phyloP scores from a whole-genome alignment of 2,797 vertebrate genomes.

The Manis pentadactyla region DNA sequence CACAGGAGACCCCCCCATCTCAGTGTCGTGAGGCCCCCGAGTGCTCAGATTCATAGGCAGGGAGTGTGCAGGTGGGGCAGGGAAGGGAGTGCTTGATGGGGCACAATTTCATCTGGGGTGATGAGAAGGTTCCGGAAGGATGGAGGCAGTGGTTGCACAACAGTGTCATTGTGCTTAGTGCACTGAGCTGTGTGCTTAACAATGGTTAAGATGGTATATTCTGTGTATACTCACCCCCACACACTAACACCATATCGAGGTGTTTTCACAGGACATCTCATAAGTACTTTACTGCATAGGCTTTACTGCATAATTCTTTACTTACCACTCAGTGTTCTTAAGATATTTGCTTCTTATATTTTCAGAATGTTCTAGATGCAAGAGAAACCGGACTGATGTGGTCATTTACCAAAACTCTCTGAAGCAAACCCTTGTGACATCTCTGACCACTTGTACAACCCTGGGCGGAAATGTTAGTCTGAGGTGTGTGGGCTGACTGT shows the following conservation, averaged over 20 bases:
- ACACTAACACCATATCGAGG: not conserved
- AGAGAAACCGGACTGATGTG: not conserved
- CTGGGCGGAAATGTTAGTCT: constrained; percentile 30
- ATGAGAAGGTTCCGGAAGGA: not conserved
- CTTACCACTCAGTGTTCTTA: not conserved
- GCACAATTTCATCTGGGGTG: not conserved
- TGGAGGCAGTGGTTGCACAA: not conserved
- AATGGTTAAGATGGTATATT: not conserved
- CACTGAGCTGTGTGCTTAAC: not conserved
- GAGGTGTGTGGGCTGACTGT: too few species aligned
- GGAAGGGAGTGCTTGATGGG: not conserved
- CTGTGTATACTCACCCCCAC: not conserved
- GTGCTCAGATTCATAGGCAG: not conserved
- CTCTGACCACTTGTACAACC: not conserved
- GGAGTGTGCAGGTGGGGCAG: not conserved
- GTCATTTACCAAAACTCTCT: not conserved
- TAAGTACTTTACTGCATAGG: too few species aligned
- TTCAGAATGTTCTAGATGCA: constrained; percentile 51
- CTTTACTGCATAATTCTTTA: not conserved
- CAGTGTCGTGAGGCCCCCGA: not conserved
- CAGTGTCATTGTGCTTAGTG: not conserved
- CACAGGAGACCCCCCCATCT: not conserved
- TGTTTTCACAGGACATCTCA: not conserved
- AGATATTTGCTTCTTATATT: constrained; percentile 17
- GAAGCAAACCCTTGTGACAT: not conserved